Conservation (phyloP, 2,888 invertebrate genomes). For the Drosophila meridionalis region DNA sequence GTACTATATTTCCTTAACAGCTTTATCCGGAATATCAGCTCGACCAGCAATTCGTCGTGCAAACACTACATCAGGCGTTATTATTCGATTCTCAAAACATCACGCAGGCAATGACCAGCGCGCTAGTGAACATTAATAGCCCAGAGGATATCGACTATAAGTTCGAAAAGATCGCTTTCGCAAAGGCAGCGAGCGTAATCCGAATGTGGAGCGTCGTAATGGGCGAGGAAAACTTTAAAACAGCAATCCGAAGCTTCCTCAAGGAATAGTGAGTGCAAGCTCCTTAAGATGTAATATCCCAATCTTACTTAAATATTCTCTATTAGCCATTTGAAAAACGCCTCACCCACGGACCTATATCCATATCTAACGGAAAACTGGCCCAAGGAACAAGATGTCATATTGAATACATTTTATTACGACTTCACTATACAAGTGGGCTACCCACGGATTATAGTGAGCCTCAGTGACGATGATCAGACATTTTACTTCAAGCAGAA, state of each 20-base stretch:
- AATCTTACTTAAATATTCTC: not conserved
- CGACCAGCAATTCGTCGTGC: not conserved
- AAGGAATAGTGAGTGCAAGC: not conserved
- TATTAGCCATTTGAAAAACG: not conserved
- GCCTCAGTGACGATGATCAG: not conserved
- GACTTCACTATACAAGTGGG: constrained; percentile 1
- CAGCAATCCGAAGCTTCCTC: not conserved
- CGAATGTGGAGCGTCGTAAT: not conserved
- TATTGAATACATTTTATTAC: not conserved
- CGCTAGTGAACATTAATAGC: not conserved
- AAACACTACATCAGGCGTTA: not conserved
- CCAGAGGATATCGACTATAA: not conserved
- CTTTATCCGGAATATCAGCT: constrained; percentile 3
- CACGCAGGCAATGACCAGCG: constrained; percentile 2
- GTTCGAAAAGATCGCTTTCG: not conserved
- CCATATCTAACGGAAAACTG: not conserved
- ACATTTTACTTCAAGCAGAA: not conserved
- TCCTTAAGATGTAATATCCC: not conserved
- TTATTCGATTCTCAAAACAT: not conserved
- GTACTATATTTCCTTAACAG: not conserved
- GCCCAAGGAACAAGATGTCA: not conserved
- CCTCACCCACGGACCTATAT: not conserved
- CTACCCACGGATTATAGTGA: constrained; percentile 1
- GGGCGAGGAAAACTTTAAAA: constrained; percentile 2
- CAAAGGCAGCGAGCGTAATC: constrained; percentile 5